Percentiles rank a stretch among this genome's conserved stretches.
phyloP scores from a whole-genome alignment of 2,113 vertebrate species.

The Hippocampus mohnikei region DNA sequence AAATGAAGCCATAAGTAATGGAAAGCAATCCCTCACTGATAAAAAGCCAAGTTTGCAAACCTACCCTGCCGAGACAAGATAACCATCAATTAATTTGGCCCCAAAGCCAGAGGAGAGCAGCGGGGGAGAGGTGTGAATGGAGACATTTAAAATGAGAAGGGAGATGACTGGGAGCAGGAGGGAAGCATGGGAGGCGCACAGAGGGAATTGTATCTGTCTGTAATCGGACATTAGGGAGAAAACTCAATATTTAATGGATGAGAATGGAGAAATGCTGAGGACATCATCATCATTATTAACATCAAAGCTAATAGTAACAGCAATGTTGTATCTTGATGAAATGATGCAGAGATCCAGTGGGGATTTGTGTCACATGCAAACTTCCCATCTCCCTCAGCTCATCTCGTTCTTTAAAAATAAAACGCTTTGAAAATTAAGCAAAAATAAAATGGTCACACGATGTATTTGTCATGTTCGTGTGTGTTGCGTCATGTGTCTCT shows the following conservation, averaged over 20 bases:
- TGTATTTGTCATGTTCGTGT: background rate
- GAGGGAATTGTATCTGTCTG: conserved; percentile 4
- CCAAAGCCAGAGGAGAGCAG: conserved; percentile 29
- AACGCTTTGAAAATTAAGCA: background rate
- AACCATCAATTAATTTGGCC: conserved; percentile 61
- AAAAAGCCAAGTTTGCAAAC: conserved; percentile 53
- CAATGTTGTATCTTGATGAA: conserved; percentile 7
- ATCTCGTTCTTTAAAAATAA: conserved; percentile 8
- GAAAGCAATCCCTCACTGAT: conserved; percentile 39
- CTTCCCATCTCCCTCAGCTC: conserved; percentile 9
- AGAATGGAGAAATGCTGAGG: background rate
- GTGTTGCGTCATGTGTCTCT: conserved; percentile 3
- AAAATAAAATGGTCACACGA: background rate
- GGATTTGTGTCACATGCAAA: conserved; percentile 21
- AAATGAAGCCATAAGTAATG: conserved; percentile 50
- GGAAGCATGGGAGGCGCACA: conserved; percentile 7
- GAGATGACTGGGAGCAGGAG: background rate
- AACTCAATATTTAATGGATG: conserved; percentile 9
- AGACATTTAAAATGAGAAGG: conserved; percentile 10
- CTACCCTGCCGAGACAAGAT: conserved; percentile 45
- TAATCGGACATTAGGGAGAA: conserved; percentile 9
- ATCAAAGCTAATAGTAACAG: conserved; percentile 8
- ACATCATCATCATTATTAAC: conserved; percentile 1
- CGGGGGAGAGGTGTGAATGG: background rate
- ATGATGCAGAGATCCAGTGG: conserved; percentile 1